Conservation (phyloP, 2,113 vertebrate species). For the Ancistrus triradiatus region DNA sequence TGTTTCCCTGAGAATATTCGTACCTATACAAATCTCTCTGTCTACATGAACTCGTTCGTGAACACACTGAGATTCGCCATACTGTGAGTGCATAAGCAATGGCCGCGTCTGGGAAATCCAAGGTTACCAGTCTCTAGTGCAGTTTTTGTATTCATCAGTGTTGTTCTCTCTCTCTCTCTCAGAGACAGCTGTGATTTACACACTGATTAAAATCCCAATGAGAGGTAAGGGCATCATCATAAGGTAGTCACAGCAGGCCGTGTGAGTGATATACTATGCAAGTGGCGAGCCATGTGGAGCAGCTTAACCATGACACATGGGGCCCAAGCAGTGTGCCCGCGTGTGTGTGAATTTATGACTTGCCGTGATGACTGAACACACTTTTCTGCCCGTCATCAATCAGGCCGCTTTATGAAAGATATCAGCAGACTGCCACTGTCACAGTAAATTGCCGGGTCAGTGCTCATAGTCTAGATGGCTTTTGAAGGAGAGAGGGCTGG, state of each 20-base stretch:
- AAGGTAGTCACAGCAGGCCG: conserved; percentile 22
- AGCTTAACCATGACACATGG: conserved; percentile 37
- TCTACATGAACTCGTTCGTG: no score
- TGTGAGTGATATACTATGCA: conserved; percentile 43
- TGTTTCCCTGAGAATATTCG: no score
- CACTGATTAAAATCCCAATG: conserved; percentile 42
- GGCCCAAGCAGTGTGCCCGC: conserved; percentile 1
- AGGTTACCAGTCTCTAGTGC: not conserved
- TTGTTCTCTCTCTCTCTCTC: not conserved
- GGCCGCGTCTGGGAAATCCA: not conserved
- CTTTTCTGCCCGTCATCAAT: conserved; percentile 43
- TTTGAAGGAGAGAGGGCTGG: conserved; percentile 44
- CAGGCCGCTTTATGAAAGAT: conserved; percentile 48
- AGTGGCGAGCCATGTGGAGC: conserved; percentile 19
- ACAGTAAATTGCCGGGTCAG: conserved; percentile 51
- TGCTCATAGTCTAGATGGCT: conserved; percentile 47
- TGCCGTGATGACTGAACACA: conserved; percentile 44
- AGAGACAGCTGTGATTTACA: conserved; percentile 46
- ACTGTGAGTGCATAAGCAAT: no score
- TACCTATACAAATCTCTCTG: no score
- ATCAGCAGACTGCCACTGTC: conserved; percentile 47
- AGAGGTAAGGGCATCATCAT: conserved; percentile 51
- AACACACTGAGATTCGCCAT: no score
- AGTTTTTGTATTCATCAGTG: conserved; percentile 2
- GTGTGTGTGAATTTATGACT: conserved; percentile 35